Evolutionary conservation across 23 tunicate species (phyloP).

Genomic region (Diplosoma virens): DNA sequence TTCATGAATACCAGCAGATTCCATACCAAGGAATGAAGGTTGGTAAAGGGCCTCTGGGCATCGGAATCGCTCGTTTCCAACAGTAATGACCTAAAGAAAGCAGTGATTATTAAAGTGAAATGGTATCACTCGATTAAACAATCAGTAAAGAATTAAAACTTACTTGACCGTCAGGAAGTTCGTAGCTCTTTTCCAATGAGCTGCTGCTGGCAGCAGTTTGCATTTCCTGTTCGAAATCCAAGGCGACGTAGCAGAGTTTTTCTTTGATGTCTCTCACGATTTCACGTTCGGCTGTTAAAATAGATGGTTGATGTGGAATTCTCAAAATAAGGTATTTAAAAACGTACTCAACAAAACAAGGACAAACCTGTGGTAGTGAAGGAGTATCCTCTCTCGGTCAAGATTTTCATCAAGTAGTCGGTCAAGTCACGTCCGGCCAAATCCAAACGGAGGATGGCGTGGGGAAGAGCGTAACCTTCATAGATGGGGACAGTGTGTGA

Average conservation of each 20-base stretch:
- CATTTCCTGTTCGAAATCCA: constrained; percentile 91
- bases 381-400: constrained; percentile 83
- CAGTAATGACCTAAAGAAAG: constrained; percentile 56
- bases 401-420: constrained; percentile 77
- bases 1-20: constrained; percentile 96
- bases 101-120: neutral
- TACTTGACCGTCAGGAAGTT: constrained; percentile 85
- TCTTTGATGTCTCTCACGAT: constrained; percentile 85
- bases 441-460: constrained; percentile 79
- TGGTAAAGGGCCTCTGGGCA: constrained; percentile 97
- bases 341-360: neutral
- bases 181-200: constrained; percentile 78
- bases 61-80: constrained; percentile 97
- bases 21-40: constrained; percentile 95
- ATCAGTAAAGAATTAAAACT: neutral
- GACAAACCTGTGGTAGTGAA: constrained; percentile 72
- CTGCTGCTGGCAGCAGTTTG: constrained; percentile 63
- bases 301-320: too few species aligned
- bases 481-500: constrained; percentile 79
- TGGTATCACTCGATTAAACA: neutral
- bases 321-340: neutral
- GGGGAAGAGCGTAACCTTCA: constrained; percentile 67
- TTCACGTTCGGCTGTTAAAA: constrained; percentile 69
- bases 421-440: constrained; percentile 80
- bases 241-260: constrained; percentile 62